Conservation (phyloP, 2,113 vertebrate genomes). For the Fulica atra region DNA sequence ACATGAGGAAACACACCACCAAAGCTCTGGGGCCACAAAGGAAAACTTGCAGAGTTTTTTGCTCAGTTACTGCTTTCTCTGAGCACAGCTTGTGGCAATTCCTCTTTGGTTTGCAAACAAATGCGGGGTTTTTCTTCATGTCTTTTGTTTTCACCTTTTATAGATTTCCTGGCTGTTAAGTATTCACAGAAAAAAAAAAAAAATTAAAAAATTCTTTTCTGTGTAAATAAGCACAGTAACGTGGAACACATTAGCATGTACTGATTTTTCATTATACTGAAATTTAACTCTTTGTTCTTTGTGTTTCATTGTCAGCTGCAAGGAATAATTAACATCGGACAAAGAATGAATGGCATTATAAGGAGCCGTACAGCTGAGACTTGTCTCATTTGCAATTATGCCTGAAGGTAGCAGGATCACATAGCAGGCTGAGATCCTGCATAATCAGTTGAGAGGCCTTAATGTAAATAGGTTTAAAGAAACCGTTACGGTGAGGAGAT, state of each 20-base stretch:
- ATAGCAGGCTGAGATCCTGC: neutral
- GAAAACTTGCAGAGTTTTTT: neutral
- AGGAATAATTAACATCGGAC: conserved; percentile 45
- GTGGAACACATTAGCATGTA: neutral
- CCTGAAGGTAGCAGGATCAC: conserved; percentile 37
- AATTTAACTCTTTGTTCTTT: conserved; percentile 57
- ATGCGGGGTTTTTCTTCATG: neutral
- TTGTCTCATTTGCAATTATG: conserved; percentile 61
- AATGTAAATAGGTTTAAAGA: neutral
- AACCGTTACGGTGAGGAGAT: neutral
- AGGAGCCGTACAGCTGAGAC: conserved; percentile 41
- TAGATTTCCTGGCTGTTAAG: neutral
- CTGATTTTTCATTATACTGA: neutral
- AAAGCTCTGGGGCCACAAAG: neutral
- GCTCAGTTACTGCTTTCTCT: neutral
- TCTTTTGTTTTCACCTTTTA: neutral
- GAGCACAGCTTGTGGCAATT: neutral
- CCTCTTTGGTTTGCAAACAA: neutral
- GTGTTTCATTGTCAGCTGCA: neutral
- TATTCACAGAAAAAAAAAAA: neutral
- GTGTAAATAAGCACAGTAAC: neutral
- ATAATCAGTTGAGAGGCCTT: conserved; percentile 47
- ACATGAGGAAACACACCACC: neutral
- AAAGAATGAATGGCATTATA: conserved; percentile 4
- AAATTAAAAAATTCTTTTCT: neutral